These are phyloP conservation scores for Poecile atricapillus DNA, from an alignment of 2,113 vertebrate genomes.

Conservation along the genomic window DNA sequence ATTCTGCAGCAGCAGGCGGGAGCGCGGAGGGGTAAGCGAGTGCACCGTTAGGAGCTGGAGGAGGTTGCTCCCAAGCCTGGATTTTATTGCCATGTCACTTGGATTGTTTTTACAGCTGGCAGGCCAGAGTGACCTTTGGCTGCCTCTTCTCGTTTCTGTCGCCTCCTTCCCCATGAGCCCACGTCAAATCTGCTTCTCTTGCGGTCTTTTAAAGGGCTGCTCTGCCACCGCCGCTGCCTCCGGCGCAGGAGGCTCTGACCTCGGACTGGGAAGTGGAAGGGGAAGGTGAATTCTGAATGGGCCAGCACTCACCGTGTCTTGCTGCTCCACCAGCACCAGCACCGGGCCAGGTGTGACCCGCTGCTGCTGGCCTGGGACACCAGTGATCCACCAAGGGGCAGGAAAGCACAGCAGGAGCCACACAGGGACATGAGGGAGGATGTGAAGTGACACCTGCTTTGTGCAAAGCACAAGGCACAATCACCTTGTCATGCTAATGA, in stretches of 20 bases:
- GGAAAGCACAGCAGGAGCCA: not conserved
- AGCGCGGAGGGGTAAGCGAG: not conserved
- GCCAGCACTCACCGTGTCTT: fast-evolving
- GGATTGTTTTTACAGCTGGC: constrained; percentile 48
- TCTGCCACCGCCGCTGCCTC: not conserved
- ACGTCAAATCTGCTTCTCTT: not conserved
- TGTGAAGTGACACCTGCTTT: not conserved
- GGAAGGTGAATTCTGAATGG: not conserved
- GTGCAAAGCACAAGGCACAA: not conserved
- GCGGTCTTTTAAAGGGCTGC: not conserved
- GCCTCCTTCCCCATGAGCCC: constrained; percentile 10
- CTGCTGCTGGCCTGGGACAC: not conserved
- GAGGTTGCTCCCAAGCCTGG: not conserved
- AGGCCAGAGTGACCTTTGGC: constrained; percentile 53
- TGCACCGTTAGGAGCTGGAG: not conserved
- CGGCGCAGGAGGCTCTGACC: not conserved
- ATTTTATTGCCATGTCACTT: constrained; percentile 32
- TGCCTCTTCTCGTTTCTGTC: constrained; percentile 40
- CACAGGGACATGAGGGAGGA: not conserved
- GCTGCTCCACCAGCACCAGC: not conserved
- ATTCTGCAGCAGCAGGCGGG: not conserved
- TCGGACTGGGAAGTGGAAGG: not conserved
- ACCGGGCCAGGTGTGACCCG: not conserved
- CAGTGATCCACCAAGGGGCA: not conserved
- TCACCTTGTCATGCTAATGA: not conserved